Evolutionary conservation across 2,888 invertebrate genomes (phyloP).

Genomic region (Mactromeris polynyma): DNA sequence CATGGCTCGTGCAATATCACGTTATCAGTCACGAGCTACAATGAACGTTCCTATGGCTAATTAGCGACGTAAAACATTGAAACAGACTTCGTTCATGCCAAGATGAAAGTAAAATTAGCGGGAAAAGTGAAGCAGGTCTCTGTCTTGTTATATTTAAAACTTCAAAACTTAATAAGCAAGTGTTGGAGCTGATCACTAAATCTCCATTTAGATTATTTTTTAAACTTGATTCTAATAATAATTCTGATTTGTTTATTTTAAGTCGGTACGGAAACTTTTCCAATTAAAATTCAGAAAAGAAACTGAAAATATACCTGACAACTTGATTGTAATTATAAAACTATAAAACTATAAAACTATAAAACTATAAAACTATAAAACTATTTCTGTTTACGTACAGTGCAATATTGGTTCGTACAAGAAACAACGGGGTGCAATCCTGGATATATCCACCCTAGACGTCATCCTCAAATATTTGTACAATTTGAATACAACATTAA

Average conservation of each 20-base stretch:
- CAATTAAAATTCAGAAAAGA: not conserved
- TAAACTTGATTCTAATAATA: not conserved
- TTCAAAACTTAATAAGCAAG: not conserved
- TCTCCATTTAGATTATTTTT: not conserved
- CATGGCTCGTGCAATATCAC: not conserved
- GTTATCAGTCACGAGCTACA: not conserved
- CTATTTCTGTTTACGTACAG: too few species aligned
- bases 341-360: too few species aligned
- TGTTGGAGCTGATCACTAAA: not conserved
- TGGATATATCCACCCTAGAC: too few species aligned
- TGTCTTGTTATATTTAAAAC: not conserved
- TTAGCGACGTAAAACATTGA: not conserved
- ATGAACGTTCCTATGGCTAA: not conserved
- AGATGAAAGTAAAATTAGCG: conserved; percentile 8
- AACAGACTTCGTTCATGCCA: not conserved
- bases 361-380: too few species aligned
- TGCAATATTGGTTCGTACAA: too few species aligned
- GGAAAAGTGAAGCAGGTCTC: not conserved
- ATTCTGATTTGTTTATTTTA: not conserved
- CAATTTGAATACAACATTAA: too few species aligned
- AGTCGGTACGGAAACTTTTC: not conserved
- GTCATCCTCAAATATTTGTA: too few species aligned
- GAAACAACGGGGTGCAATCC: too few species aligned
- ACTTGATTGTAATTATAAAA: too few species aligned
- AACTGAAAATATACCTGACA: too few species aligned